Percentiles rank a stretch among this genome's conserved stretches.
phyloP scores from a whole-genome alignment of 2,797 vertebrate genomes.

The Channa striata region DNA sequence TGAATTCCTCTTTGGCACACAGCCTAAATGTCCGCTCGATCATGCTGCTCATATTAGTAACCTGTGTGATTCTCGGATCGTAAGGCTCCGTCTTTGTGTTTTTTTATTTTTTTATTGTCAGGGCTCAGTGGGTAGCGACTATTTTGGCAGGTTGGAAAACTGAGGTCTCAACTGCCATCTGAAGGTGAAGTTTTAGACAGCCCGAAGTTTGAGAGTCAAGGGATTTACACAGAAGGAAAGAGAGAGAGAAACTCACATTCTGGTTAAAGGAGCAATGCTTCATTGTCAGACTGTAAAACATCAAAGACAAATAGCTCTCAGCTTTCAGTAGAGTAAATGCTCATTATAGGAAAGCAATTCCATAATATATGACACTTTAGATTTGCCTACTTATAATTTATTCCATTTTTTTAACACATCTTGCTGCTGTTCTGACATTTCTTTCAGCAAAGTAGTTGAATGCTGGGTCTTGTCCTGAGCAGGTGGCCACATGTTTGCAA shows the following conservation, averaged over 20 bases:
- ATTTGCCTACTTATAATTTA: too few relatives aligned
- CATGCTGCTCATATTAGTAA: constrained; percentile 4
- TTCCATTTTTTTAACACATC: too few relatives aligned
- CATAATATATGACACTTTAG: background rate
- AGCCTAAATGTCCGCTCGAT: background rate
- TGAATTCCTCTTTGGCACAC: background rate
- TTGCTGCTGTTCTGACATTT: background rate
- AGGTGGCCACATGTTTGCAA: too few relatives aligned
- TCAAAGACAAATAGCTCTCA: constrained; percentile 27
- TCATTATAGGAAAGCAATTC: constrained; percentile 22
- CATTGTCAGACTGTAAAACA: constrained; percentile 29
- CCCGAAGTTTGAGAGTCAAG: constrained; percentile 50
- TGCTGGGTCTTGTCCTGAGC: too few relatives aligned
- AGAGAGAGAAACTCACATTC: constrained; percentile 30
- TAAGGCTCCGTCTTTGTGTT: constrained; percentile 1
- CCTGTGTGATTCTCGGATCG: constrained; percentile 15
- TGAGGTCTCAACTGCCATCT: constrained; percentile 37
- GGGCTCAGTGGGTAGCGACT: constrained; percentile 61
- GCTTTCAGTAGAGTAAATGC: background rate
- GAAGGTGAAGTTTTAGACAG: constrained; percentile 65
- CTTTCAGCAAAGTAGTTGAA: too few relatives aligned
- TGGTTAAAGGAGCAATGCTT: constrained; percentile 27
- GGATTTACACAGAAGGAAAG: constrained; percentile 61
- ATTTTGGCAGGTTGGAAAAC: constrained; percentile 62
- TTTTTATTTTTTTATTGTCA: constrained; percentile 36